Conservation (phyloP, 2,888 invertebrate genomes). For the Glaucopsyche alexis region DNA sequence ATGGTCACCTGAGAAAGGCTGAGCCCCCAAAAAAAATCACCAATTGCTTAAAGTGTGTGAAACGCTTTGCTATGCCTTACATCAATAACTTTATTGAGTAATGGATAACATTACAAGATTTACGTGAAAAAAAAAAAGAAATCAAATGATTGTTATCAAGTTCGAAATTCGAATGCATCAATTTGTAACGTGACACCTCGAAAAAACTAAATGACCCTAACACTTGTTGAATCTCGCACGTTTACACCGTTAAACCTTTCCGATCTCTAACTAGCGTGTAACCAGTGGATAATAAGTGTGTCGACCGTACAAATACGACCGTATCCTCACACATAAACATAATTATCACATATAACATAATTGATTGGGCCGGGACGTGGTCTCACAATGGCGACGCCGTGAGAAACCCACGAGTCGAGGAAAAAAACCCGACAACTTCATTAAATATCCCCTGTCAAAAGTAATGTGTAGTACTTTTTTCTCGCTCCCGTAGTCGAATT, state of each 20-base stretch:
- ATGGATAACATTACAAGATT: background rate
- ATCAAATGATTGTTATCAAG: background rate
- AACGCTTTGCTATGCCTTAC: too few relatives aligned
- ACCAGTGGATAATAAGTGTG: conserved; percentile 70
- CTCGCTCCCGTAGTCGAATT: conserved; percentile 77
- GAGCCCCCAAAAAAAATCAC: too few relatives aligned
- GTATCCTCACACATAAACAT: conserved; percentile 48
- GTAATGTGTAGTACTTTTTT: conserved; percentile 76
- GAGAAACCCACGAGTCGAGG: conserved; percentile 58
- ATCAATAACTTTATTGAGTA: background rate
- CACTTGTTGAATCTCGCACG: conserved; percentile 20
- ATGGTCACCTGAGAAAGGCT: too few relatives aligned
- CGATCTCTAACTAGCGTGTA: conserved; percentile 57
- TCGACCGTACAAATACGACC: conserved; percentile 56
- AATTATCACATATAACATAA: conserved; percentile 78
- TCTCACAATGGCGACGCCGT: conserved; percentile 67
- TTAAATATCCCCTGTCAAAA: conserved; percentile 79
- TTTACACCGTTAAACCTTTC: conserved; percentile 14
- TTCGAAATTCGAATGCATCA: background rate
- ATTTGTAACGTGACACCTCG: background rate
- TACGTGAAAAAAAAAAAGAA: background rate
- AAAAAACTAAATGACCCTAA: conserved; percentile 4
- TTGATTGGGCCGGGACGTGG: conserved; percentile 76
- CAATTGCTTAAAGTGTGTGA: too few relatives aligned
- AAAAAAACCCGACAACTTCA: conserved; percentile 70